A percentile compares a stretch with the other conserved stretches of the same genome.
Conservation (phyloP, 2,888 invertebrate species). For the Cantharis rustica region DNA sequence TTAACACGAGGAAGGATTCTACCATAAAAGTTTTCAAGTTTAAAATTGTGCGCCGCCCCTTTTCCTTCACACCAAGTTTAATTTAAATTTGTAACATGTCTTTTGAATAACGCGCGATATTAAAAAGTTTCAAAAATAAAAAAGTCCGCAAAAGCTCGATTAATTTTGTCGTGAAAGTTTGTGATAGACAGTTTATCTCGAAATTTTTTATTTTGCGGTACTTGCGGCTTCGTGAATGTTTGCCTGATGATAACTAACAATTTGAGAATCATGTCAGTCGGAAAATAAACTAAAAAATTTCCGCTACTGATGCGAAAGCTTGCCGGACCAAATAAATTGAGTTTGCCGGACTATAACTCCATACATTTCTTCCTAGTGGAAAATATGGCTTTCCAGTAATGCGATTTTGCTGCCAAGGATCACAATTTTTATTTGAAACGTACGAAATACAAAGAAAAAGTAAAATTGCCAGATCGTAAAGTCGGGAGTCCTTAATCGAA, state of each 20-base stretch:
- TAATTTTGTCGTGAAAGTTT: background rate
- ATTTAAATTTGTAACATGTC: background rate
- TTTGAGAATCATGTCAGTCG: background rate
- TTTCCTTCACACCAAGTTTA: background rate
- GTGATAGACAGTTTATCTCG: background rate
- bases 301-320: background rate
- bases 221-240: background rate
- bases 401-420: background rate
- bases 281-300: background rate
- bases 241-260: background rate
- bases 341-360: background rate
- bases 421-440: background rate
- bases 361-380: background rate
- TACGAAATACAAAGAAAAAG: background rate
- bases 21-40: constrained; percentile 22
- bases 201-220: background rate
- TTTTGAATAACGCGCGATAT: background rate
- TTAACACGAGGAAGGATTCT: constrained; percentile 8
- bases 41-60: constrained; percentile 13
- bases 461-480: too few relatives aligned
- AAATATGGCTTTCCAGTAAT: background rate
- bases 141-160: background rate
- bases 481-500: background rate
- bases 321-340: background rate
- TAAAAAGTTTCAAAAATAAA: background rate